Evolutionary conservation across 2,797 vertebrate species (phyloP), one percentile per base, ranked within the genome.

Genomic region (Coranthus polyacanthus): DNA sequence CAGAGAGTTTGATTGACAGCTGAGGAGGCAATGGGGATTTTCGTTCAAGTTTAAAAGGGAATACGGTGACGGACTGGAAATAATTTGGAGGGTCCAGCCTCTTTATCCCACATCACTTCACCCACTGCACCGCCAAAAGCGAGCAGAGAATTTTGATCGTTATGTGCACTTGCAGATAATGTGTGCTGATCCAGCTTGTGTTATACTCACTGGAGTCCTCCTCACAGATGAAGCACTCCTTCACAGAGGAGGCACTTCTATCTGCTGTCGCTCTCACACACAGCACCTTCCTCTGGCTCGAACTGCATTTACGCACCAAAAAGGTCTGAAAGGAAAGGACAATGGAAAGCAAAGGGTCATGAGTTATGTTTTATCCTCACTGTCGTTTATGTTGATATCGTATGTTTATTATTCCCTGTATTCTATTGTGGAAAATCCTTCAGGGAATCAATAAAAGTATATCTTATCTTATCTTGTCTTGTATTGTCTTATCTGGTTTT

Each of bases 221-320:
- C 83, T 97, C 95, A 22, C 92, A 92, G 86, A 97, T 92, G 82
- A 92, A 89, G 79, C 92, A 93, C 85, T 95, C 95, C 68, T 94
- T 90, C 7, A 97, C 91, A 24, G 95, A 94, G 70, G 94, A 93
- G 21, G 93, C 88, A 18, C 89, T 89, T 3, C 80, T 87, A 60
- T 95, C 95, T 5, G 92, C 92, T 0, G 93, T 88, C 64, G 92
- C 88, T 43, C 95, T 92, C 49, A 97, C 80, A 70, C 95, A 96
- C 75, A 97, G 86, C 20, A 95, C 90, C 77, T 96, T 95, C 87
- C 93, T 94, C 79, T 94, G 95, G 65, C 89, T 92, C 5, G 92
- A 90, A 75, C 87, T 92, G 72, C 96, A 97, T 75, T 94, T 96
- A 68, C 96, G 93, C 59, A 97, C 96, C 81, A 97, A 72, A 71